These are phyloP conservation scores for Venustoraphidia nigricollis DNA, from an alignment of 2,888 invertebrate species.

Conservation along the genomic window DNA sequence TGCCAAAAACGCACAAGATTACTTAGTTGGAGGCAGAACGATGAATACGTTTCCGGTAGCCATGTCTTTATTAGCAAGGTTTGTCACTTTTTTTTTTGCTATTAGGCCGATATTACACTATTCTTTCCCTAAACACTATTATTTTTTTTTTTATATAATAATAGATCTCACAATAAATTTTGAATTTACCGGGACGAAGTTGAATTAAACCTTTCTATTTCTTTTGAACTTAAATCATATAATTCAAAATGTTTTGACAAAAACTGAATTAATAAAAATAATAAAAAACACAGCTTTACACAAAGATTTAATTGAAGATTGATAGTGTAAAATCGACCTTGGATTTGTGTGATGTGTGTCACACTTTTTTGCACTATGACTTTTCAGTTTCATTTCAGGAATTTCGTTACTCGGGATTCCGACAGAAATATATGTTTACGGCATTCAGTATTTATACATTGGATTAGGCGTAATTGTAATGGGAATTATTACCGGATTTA, in stretches of 20 bases:
- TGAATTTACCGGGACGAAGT: no score
- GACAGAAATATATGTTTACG: constrained; percentile 68
- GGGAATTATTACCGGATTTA: constrained; percentile 46
- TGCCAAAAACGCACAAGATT: constrained; percentile 46
- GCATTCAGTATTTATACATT: constrained; percentile 58
- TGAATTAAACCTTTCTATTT: no score
- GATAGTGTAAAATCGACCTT: no score
- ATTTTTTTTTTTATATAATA: no score
- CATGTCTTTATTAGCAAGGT: constrained; percentile 75
- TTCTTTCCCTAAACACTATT: no score
- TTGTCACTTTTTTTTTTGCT: constrained; percentile 13
- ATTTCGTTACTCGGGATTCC: constrained; percentile 65
- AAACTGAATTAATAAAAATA: background rate
- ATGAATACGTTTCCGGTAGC: constrained; percentile 73
- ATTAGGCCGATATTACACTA: no score
- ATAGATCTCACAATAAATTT: no score
- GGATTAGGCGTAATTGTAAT: constrained; percentile 45
- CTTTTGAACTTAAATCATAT: background rate
- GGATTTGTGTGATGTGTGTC: no score
- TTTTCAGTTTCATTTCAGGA: constrained; percentile 53
- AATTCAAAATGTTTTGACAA: background rate
- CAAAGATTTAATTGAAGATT: background rate
- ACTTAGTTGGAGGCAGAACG: constrained; percentile 65
- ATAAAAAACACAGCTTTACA: background rate
- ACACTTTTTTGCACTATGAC: no score